These are phyloP conservation scores for Subacronicta megacephala DNA, from an alignment of 2,888 invertebrate species.

Conservation along the genomic window DNA sequence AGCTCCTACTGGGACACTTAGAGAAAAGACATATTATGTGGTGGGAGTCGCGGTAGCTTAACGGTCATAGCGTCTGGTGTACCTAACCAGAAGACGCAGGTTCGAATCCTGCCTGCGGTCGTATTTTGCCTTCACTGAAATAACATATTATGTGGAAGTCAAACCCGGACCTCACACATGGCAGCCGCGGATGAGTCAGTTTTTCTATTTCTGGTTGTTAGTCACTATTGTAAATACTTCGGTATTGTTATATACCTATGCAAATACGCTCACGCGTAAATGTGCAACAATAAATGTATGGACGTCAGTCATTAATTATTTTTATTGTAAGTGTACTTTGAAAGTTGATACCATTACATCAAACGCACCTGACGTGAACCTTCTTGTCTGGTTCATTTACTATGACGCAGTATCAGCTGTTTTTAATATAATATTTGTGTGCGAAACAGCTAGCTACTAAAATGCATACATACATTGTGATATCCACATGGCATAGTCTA, in stretches of 20 bases:
- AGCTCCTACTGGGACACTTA: too few species aligned
- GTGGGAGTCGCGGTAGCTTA: too few species aligned
- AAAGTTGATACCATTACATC: slow-evolving; percentile 8
- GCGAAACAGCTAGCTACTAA: slow-evolving; percentile 15
- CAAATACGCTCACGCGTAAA: background rate
- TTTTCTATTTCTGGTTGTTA: too few species aligned
- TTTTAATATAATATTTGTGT: slow-evolving; percentile 8
- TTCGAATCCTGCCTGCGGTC: too few species aligned
- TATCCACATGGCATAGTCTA: background rate
- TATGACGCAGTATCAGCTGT: slow-evolving; percentile 34
- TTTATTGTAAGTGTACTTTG: slow-evolving; percentile 5
- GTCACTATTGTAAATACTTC: too few species aligned
- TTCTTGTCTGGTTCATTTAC: slow-evolving; percentile 10
- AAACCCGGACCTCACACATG: too few species aligned
- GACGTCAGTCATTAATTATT: slow-evolving; percentile 5
- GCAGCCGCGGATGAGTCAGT: too few species aligned
- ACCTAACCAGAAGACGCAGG: too few species aligned
- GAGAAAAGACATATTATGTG: too few species aligned
- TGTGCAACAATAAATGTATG: background rate
- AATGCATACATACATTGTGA: slow-evolving; percentile 9
- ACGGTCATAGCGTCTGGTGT: too few species aligned
- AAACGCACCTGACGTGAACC: slow-evolving; percentile 16
- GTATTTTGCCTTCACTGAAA: too few species aligned
- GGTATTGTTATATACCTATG: background rate
- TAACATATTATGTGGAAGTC: too few species aligned